Conservation (phyloP, 2,113 vertebrate species). For the Mungos mungo region DNA sequence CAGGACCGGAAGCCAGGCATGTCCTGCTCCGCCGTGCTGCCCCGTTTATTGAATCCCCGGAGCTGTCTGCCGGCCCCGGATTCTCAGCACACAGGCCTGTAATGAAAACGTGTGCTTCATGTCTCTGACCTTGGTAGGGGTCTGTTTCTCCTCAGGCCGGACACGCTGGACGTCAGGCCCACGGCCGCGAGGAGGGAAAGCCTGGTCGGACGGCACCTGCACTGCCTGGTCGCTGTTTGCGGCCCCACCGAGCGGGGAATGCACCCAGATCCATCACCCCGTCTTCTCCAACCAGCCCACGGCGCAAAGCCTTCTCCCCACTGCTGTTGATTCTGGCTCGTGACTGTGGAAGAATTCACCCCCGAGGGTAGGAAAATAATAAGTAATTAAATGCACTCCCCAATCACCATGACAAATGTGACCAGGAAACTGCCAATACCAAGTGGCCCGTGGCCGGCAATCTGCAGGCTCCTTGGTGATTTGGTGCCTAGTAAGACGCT, state of each 20-base stretch:
- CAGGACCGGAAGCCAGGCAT: too few relatives aligned
- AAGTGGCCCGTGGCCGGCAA: neutral
- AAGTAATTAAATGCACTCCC: neutral
- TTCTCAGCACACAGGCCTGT: neutral
- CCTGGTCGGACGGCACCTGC: accelerated
- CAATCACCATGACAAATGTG: neutral
- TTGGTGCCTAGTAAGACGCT: neutral
- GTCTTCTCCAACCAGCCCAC: neutral
- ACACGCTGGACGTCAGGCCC: neutral
- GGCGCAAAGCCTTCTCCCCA: neutral
- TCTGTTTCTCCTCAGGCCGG: neutral
- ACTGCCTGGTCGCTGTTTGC: neutral
- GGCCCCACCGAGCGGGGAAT: too few relatives aligned
- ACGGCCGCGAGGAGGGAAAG: neutral
- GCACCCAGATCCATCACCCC: neutral
- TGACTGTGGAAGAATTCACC: neutral
- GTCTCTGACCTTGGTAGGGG: neutral
- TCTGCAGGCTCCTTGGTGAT: neutral
- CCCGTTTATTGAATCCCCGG: neutral
- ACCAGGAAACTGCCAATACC: neutral
- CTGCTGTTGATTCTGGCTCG: neutral
- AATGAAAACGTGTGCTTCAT: neutral
- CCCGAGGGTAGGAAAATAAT: neutral
- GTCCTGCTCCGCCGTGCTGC: too few relatives aligned
- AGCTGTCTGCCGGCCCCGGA: neutral